Conservation (phyloP, 2,113 vertebrate species). For the Seriola dumerili region DNA sequence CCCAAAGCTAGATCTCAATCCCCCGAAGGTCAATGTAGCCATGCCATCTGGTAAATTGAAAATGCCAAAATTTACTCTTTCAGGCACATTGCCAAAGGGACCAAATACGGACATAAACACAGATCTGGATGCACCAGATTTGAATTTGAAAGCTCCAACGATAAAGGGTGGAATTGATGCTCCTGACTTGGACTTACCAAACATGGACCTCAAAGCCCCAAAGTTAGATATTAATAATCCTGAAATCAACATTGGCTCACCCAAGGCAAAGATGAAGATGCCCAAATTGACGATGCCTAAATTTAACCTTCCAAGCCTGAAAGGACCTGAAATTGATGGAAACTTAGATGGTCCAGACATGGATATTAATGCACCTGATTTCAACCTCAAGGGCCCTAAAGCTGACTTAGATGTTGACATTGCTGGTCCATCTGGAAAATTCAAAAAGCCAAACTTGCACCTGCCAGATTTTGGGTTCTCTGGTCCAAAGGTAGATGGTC, state of each 20-base stretch:
- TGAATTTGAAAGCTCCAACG: slow-evolving; percentile 59
- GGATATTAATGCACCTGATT: slow-evolving; percentile 45
- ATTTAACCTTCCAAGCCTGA: slow-evolving; percentile 42
- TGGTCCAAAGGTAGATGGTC: slow-evolving; percentile 50
- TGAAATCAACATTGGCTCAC: slow-evolving; percentile 58
- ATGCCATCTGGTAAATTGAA: slow-evolving; percentile 58
- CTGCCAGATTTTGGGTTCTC: slow-evolving; percentile 45
- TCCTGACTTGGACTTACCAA: slow-evolving; percentile 45
- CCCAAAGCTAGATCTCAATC: slow-evolving; percentile 46
- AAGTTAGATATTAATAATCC: slow-evolving; percentile 66
- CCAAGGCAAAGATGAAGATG: slow-evolving; percentile 58
- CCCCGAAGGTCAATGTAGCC: slow-evolving; percentile 40
- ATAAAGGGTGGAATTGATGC: slow-evolving; percentile 62
- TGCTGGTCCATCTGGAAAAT: slow-evolving; percentile 42
- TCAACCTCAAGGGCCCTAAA: slow-evolving; percentile 52
- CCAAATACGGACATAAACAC: slow-evolving; percentile 29
- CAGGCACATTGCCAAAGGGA: too few species aligned
- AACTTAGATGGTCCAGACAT: slow-evolving; percentile 56
- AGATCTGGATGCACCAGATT: slow-evolving; percentile 26
- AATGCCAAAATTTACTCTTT: too few species aligned
- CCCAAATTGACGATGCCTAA: slow-evolving; percentile 71
- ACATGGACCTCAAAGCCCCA: slow-evolving; percentile 52
- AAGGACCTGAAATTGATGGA: slow-evolving; percentile 49
- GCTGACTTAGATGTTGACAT: slow-evolving; percentile 38
- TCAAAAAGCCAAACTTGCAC: slow-evolving; percentile 57